Percentiles rank a stretch among this genome's conserved stretches.
Evolutionary conservation across 2,888 invertebrate species (phyloP).

Genomic region (Phasia obesa): DNA sequence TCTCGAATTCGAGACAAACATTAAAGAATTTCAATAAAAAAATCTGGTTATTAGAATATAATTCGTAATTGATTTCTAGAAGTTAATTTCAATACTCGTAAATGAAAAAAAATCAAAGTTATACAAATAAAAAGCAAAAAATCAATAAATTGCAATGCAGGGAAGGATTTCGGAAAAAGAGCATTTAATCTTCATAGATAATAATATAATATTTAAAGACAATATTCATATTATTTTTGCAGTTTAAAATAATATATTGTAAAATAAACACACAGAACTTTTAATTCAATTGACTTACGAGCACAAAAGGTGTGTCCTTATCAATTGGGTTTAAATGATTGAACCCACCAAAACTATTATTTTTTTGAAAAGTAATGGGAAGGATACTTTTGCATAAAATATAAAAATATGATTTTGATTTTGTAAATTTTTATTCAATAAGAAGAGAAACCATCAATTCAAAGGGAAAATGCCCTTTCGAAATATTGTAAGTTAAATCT

Average conservation of each 20-base stretch:
- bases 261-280: constrained; percentile 14
- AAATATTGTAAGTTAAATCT: too few species aligned
- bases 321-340: constrained; percentile 29
- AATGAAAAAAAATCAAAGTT: too few species aligned
- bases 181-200: too few species aligned
- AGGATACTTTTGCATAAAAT: constrained; percentile 9
- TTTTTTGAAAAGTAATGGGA: constrained; percentile 22
- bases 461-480: too few species aligned
- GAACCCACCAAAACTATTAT: background rate
- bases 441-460: too few species aligned
- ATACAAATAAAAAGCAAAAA: background rate
- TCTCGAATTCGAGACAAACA: constrained; percentile 42
- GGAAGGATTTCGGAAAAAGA: constrained; percentile 17
- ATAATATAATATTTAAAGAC: too few species aligned
- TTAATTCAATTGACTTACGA: constrained; percentile 44
- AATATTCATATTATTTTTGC: too few species aligned
- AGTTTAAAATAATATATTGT: background rate
- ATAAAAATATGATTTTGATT: background rate
- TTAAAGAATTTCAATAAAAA: constrained; percentile 46
- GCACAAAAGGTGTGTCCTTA: constrained; percentile 43
- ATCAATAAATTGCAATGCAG: background rate
- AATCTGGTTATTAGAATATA: background rate
- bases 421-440: too few species aligned
- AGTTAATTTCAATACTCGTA: too few species aligned
- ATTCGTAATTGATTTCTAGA: too few species aligned